Evolutionary conservation across 2,797 vertebrate genomes (phyloP), one percentile per base, ranked within the genome.

Genomic region (Anguilla megastoma): DNA sequence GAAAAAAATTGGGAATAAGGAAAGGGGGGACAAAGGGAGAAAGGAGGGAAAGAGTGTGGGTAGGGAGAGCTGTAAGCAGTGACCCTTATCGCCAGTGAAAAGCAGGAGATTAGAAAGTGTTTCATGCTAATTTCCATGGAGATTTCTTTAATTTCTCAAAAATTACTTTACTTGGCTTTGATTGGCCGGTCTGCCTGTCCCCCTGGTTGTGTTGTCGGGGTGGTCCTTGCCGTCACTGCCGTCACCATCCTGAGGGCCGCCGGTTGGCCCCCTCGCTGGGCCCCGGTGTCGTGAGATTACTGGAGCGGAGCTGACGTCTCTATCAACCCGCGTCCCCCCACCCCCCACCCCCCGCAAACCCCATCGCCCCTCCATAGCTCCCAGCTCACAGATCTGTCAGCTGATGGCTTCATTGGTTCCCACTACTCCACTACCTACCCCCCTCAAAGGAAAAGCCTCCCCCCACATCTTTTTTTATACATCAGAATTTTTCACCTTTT

Each of bases 121-220:
- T 98, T 98, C 97, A 98, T 98, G 97, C 97, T 99, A 97, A 99
- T 99, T 99, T 99, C 98, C 98, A 99, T 99, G 97, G 98, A 98
- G 98, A 99, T 98, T 99, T 98, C 97, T 97, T 96, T 98, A 97
- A 98, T 98, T 98, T 98, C 96, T 97, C 94, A 95, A 97, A 98
- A 98, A 96, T 95, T 96, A 97, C 97, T 97, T 95, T 94, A 94
- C 96, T 95, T 95, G 94, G 94, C 97, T 97, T 96, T 97, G 97
- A 97, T 97, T 97, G 97, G 97, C 96, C 94, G 87, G 88, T 91
- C 91, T 87, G 93, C 93, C 92, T 94, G 95, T 95, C 95, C 94
- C 95, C 95, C 95, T 91, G 92, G 93, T 96, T 94, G 14, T 95
- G 94, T 97, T 95, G 95, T 95, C 95, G 93, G 95, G 97, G 97